phyloP scores from a whole-genome alignment of 2,888 invertebrate genomes.

The Eupsilia transversa region DNA sequence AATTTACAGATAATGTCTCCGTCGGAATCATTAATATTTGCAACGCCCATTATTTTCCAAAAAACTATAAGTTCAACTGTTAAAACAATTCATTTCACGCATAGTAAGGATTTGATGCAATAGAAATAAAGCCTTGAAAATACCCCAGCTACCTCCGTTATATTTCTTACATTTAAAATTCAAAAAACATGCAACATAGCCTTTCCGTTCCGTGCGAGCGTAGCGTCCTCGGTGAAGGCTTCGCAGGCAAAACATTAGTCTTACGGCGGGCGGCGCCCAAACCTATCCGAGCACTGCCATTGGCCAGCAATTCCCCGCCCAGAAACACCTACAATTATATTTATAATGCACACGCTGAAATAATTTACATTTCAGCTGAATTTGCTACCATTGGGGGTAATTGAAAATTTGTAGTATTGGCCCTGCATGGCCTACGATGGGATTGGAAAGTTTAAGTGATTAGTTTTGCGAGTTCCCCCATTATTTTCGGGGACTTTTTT shows the following conservation, averaged over 20 bases:
- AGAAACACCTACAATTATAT: slow-evolving; percentile 89
- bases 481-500: slow-evolving; percentile 55
- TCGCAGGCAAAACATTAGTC: slow-evolving; percentile 88
- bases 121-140: background rate
- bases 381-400: slow-evolving; percentile 89
- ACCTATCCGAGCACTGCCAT: slow-evolving; percentile 77
- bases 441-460: slow-evolving; percentile 80
- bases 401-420: slow-evolving; percentile 91
- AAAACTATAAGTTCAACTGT: background rate
- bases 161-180: slow-evolving; percentile 9
- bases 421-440: slow-evolving; percentile 82
- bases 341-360: slow-evolving; percentile 90
- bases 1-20: background rate
- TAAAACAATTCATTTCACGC: background rate
- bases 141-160: accelerated
- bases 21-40: background rate
- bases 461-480: slow-evolving; percentile 74
- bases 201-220: slow-evolving; percentile 64
- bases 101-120: background rate
- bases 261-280: slow-evolving; percentile 85
- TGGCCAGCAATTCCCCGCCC: slow-evolving; percentile 84
- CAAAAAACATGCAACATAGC: slow-evolving; percentile 46
- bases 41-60: background rate
- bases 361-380: slow-evolving; percentile 91
- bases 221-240: slow-evolving; percentile 84